These are phyloP conservation scores for Crenichthys baileyi DNA, from an alignment of 2,797 vertebrate species.

Conservation along the genomic window DNA sequence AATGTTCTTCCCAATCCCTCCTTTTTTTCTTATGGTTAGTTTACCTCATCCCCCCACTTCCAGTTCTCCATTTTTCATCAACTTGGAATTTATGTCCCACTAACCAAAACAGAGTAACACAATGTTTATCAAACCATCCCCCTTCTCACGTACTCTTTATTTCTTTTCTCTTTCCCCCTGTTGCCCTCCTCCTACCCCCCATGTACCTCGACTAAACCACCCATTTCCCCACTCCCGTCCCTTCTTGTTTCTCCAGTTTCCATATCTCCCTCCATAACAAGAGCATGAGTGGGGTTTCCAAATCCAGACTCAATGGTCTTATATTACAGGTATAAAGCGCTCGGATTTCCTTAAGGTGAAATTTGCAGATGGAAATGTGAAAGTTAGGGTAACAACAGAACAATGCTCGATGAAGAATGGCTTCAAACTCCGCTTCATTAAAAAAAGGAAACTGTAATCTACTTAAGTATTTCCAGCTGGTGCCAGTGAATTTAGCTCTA, in stretches of 20 bases:
- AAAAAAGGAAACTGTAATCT: not conserved
- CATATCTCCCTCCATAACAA: constrained; percentile 41
- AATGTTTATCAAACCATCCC: constrained; percentile 65
- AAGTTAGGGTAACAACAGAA: not conserved
- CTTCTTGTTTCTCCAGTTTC: constrained; percentile 48
- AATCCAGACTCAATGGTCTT: constrained; percentile 58
- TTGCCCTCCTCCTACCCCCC: not conserved
- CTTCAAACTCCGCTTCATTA: constrained; percentile 3
- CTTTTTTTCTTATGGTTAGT: constrained; percentile 25
- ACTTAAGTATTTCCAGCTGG: not conserved
- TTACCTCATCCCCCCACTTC: constrained; percentile 29
- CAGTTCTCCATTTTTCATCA: constrained; percentile 24
- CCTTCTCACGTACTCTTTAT: constrained; percentile 30
- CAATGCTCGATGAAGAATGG: not conserved
- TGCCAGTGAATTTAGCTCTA: not conserved
- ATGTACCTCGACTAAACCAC: not conserved
- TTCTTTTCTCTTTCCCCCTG: not conserved
- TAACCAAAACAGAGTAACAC: constrained; percentile 72
- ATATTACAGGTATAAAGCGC: constrained; percentile 56
- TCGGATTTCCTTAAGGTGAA: constrained; percentile 52
- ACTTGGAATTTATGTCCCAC: constrained; percentile 71
- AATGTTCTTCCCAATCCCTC: constrained; percentile 31
- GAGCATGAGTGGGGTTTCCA: constrained; percentile 51
- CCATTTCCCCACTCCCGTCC: not conserved
- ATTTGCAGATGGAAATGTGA: constrained; percentile 6